These are phyloP conservation scores for Drosophila lacertosa DNA, from an alignment of 1,140 invertebrate species.

Conservation along the genomic window DNA sequence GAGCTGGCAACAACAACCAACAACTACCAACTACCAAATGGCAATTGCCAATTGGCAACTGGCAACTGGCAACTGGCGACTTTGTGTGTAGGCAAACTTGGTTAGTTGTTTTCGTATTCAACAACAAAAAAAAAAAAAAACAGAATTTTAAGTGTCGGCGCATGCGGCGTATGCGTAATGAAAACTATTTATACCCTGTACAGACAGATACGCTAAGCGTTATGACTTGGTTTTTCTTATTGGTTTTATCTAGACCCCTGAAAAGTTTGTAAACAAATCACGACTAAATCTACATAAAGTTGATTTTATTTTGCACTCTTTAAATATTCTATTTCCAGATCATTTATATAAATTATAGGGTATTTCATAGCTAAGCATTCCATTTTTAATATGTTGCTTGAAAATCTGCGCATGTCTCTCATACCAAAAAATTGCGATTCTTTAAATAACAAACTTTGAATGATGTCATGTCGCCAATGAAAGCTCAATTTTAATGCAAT, in stretches of 20 bases:
- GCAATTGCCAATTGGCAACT: neutral
- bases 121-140: slow-evolving; percentile 29
- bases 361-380: neutral
- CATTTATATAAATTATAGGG: no score
- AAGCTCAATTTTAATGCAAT: slow-evolving; percentile 14
- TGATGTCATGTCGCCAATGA: slow-evolving; percentile 64
- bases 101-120: slow-evolving; percentile 48
- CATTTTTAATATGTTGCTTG: slow-evolving; percentile 19
- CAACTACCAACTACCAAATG: slow-evolving; percentile 8
- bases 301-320: no score
- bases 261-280: slow-evolving; percentile 13
- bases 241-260: neutral
- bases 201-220: neutral
- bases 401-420: slow-evolving; percentile 60
- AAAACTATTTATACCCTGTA: slow-evolving; percentile 16
- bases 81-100: slow-evolving; percentile 56
- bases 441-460: slow-evolving; percentile 49
- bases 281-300: neutral
- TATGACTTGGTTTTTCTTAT: no score
- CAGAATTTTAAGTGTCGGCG: slow-evolving; percentile 63
- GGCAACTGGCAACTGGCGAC: slow-evolving; percentile 10
- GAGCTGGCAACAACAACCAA: slow-evolving; percentile 28
- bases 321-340: no score
- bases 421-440: slow-evolving; percentile 60
- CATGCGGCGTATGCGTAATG: slow-evolving; percentile 75